Conservation (phyloP, 2,888 invertebrate species). For the Icerya purchasi region DNA sequence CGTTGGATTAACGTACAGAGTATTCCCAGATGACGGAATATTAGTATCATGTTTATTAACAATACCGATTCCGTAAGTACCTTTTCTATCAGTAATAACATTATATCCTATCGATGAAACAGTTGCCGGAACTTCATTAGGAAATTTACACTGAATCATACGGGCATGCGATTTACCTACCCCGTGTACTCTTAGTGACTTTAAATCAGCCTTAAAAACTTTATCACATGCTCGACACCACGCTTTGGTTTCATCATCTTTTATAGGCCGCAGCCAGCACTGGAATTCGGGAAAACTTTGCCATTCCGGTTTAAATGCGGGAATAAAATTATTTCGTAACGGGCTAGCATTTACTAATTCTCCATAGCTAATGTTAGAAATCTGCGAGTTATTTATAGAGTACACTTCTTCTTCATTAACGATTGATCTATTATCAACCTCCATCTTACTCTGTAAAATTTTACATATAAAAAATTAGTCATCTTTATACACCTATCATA, state of each 20-base stretch:
- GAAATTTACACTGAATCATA: constrained; percentile 13
- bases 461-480: too few species aligned
- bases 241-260: constrained; percentile 15
- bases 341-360: constrained; percentile 6
- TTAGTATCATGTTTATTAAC: constrained; percentile 15
- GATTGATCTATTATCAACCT: constrained; percentile 5
- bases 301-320: constrained; percentile 15
- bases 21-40: constrained; percentile 12
- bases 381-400: not conserved
- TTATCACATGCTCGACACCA: constrained; percentile 17
- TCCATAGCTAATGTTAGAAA: constrained; percentile 1
- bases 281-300: constrained; percentile 17
- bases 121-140: constrained; percentile 12
- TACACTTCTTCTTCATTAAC: constrained; percentile 12
- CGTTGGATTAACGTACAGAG: constrained; percentile 16
- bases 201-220: constrained; percentile 16
- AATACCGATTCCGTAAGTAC: constrained; percentile 15
- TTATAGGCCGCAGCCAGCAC: constrained; percentile 16
- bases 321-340: not conserved
- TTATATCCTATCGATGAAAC: constrained; percentile 14
- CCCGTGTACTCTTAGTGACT: constrained; percentile 15
- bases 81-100: constrained; percentile 15
- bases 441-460: too few species aligned
- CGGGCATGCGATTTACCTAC: constrained; percentile 15
- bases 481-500: too few species aligned